Conservation (phyloP, 30 jellyfish, hydroid and myxozoan genomes). For the Cassiopea xamachana region DNA sequence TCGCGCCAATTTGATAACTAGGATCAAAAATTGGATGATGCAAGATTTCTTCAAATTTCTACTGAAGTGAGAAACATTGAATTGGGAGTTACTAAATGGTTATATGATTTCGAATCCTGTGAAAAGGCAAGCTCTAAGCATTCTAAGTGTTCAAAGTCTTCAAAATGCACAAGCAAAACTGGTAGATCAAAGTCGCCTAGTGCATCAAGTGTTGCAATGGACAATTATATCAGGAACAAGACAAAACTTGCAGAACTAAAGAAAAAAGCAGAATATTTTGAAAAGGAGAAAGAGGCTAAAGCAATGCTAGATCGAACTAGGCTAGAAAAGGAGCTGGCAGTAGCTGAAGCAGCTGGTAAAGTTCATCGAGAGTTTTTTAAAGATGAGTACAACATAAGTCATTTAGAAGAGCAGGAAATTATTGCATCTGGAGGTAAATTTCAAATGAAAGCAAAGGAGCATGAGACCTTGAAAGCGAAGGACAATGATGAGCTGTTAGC, state of each 20-base stretch:
- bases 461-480: not conserved
- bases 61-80: no score
- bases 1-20: no score
- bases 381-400: conserved; percentile 27
- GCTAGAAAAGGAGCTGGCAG: conserved; percentile 60
- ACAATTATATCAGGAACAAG: conserved; percentile 45
- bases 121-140: no score
- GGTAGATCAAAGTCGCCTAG: conserved; percentile 31
- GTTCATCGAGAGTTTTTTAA: conserved; percentile 37
- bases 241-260: conserved; percentile 51
- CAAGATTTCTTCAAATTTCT: no score
- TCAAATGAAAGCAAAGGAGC: not conserved
- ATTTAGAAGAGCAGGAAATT: not conserved
- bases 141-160: not conserved
- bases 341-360: conserved; percentile 59
- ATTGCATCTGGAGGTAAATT: not conserved
- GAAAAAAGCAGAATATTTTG: conserved; percentile 41
- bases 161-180: conserved; percentile 38
- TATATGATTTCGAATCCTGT: no score
- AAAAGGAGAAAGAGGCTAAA: conserved; percentile 59
- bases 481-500: not conserved
- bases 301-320: conserved; percentile 59
- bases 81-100: no score
- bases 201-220: conserved; percentile 40
- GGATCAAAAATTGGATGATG: no score